phyloP scores from a whole-genome alignment of 2,888 invertebrate species.

The Synergus laeviventris region DNA sequence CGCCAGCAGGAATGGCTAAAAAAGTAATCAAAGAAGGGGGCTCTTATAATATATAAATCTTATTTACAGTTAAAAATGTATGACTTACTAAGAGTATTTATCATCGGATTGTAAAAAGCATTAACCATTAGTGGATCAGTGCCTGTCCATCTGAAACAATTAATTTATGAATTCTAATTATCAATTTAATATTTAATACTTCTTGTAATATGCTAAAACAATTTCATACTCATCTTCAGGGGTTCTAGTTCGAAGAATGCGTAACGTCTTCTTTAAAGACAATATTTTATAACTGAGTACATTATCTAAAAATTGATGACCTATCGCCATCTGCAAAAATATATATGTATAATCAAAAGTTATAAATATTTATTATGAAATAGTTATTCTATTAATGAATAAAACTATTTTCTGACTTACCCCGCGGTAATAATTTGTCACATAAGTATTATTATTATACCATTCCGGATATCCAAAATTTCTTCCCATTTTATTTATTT shows the following conservation, averaged over 20 bases:
- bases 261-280: background rate
- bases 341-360: background rate
- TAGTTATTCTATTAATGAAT: too few species aligned
- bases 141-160: slow-evolving; percentile 12
- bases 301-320: slow-evolving; percentile 23
- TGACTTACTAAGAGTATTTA: slow-evolving; percentile 5
- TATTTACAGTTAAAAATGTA: background rate
- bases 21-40: background rate
- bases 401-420: background rate
- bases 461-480: slow-evolving; percentile 18
- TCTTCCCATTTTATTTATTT: slow-evolving; percentile 6
- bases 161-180: background rate
- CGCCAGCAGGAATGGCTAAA: slow-evolving; percentile 12
- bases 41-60: background rate
- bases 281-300: background rate
- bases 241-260: background rate
- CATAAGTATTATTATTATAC: slow-evolving; percentile 11
- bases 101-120: background rate
- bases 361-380: background rate
- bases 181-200: background rate
- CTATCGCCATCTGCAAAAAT: slow-evolving; percentile 6
- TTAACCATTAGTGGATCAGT: background rate
- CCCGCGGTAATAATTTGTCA: slow-evolving; percentile 1
- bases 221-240: background rate
- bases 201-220: background rate